A percentile compares a stretch with the other conserved stretches of the same genome.
Evolutionary conservation across 2,888 invertebrate genomes (phyloP).

Genomic region (Linnaemya vulpina): DNA sequence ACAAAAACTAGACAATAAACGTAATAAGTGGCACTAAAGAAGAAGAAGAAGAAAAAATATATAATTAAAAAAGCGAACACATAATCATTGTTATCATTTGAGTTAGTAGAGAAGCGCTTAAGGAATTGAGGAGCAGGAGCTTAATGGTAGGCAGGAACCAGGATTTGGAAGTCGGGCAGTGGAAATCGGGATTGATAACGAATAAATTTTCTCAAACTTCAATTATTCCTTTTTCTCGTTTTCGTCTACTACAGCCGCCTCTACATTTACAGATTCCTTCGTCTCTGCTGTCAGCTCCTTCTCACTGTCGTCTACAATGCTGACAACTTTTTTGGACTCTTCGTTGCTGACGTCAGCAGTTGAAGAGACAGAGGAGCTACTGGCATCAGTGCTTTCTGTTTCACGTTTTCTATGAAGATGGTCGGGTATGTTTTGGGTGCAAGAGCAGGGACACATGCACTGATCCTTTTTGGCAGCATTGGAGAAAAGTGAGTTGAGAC

Average conservation of each 20-base stretch:
- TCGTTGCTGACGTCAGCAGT: constrained; percentile 35
- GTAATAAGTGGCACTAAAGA: constrained; percentile 20
- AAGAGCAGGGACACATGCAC: constrained; percentile 82
- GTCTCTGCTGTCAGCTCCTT: constrained; percentile 49
- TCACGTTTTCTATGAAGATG: constrained; percentile 77
- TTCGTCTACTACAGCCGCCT: not conserved
- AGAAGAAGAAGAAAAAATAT: constrained; percentile 50
- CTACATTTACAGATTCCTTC: constrained; percentile 21
- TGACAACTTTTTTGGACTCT: constrained; percentile 57
- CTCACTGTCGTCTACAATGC: constrained; percentile 58
- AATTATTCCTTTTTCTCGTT: constrained; percentile 39
- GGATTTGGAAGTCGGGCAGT: constrained; percentile 16
- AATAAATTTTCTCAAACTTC: constrained; percentile 56
- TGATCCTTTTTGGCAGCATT: constrained; percentile 78
- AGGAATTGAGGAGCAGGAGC: constrained; percentile 53
- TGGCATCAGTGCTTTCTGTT: constrained; percentile 14
- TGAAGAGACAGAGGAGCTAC: constrained; percentile 38
- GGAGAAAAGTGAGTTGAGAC: constrained; percentile 77
- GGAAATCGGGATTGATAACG: constrained; percentile 35
- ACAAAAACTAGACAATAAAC: constrained; percentile 47
- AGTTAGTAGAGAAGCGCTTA: constrained; percentile 65
- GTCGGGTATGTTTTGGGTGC: constrained; percentile 80
- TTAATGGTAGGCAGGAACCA: constrained; percentile 43
- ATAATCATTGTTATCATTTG: constrained; percentile 53
- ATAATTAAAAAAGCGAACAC: constrained; percentile 44